These are phyloP conservation scores for Ceyx melanurus DNA, from an alignment of 2,113 vertebrate genomes.

Conservation along the genomic window DNA sequence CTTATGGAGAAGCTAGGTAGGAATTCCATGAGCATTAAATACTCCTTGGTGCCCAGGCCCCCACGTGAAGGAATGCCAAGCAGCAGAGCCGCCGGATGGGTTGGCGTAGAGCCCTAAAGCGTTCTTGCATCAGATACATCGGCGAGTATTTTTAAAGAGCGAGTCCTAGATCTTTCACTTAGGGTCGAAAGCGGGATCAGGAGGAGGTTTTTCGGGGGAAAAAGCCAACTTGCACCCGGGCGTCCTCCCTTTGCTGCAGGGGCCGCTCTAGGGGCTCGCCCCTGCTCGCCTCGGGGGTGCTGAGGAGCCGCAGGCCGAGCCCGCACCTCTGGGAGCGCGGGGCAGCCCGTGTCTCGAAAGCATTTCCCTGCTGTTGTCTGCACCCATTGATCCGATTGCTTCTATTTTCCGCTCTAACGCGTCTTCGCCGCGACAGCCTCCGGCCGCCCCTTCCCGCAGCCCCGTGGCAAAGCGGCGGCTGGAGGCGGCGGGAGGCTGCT, in stretches of 20 bases:
- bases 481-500: not conserved
- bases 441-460: not conserved
- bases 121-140: too few species aligned
- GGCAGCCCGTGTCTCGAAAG: not conserved
- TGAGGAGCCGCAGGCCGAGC: not conserved
- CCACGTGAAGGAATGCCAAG: not conserved
- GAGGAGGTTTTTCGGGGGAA: not conserved
- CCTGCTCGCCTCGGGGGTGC: not conserved
- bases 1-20: not conserved
- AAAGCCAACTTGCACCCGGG: not conserved
- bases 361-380: constrained; percentile 63
- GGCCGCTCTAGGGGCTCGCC: not conserved
- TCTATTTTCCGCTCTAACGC: constrained; percentile 22
- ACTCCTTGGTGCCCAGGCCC: not conserved
- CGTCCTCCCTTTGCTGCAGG: not conserved
- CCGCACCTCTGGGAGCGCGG: too few species aligned
- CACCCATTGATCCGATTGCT: constrained; percentile 38
- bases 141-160: not conserved
- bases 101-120: not conserved
- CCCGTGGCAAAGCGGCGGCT: not conserved
- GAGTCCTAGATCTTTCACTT: not conserved
- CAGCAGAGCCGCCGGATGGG: not conserved
- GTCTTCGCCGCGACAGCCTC: not conserved
- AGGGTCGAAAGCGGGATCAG: not conserved
- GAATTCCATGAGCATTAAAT: not conserved